Conservation (phyloP, 2,113 vertebrate genomes). For the Paraplagusia blochii region DNA sequence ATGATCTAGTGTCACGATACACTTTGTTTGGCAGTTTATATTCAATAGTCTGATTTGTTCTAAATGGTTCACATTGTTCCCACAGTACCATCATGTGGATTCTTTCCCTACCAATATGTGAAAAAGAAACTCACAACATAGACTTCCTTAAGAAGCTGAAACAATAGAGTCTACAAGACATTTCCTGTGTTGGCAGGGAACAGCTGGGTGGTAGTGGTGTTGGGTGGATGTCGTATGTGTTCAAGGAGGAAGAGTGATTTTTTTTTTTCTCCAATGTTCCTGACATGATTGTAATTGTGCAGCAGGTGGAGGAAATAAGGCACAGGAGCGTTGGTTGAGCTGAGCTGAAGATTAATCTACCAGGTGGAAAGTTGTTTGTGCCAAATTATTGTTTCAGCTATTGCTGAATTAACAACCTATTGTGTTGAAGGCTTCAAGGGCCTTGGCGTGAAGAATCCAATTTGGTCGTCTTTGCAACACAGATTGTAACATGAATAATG, state of each 20-base stretch:
- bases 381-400: conserved; percentile 37
- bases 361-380: conserved; percentile 54
- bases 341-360: conserved; percentile 40
- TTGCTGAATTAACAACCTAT: conserved; percentile 39
- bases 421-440: conserved; percentile 24
- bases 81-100: conserved; percentile 8
- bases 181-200: conserved; percentile 44
- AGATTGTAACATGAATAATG: conserved; percentile 8
- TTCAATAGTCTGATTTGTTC: neutral
- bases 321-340: conserved; percentile 23
- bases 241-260: conserved; percentile 4
- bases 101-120: conserved; percentile 40
- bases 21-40: too few relatives aligned
- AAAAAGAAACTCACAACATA: conserved; percentile 22
- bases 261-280: conserved; percentile 39
- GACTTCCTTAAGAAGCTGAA: conserved; percentile 54
- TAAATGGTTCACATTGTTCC: neutral
- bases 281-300: conserved; percentile 43
- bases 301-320: conserved; percentile 61
- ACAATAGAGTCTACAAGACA: conserved; percentile 55
- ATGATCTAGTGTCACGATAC: too few relatives aligned
- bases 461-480: conserved; percentile 9
- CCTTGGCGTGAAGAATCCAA: conserved; percentile 13
- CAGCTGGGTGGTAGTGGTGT: conserved; percentile 1
- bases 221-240: neutral